A percentile compares a stretch with the other conserved stretches of the same genome.
Conservation (phyloP, 30 jellyfish, hydroid and myxozoan genomes). For the Aurelia sp. region DNA sequence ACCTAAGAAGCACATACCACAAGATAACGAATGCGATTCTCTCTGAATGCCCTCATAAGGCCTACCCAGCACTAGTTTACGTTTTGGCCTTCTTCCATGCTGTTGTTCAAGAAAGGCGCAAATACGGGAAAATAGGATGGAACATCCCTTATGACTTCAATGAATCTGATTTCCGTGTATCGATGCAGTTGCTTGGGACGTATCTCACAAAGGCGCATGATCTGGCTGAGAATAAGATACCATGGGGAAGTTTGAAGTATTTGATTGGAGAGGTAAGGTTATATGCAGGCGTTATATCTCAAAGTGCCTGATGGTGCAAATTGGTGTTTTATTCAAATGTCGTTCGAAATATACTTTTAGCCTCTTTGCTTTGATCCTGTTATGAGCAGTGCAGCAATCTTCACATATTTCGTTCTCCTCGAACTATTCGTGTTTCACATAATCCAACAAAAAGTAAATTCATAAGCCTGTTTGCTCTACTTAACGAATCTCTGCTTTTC, state of each 20-base stretch:
- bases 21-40: conserved; percentile 70
- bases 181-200: conserved; percentile 90
- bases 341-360: no score
- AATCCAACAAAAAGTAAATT: no score
- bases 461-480: no score
- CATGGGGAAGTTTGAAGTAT: conserved; percentile 95
- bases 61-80: conserved; percentile 90
- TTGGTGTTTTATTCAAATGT: no score
- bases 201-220: conserved; percentile 82
- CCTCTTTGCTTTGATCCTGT: no score
- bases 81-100: conserved; percentile 96
- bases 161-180: conserved; percentile 96
- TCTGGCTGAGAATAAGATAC: conserved; percentile 80
- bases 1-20: conserved; percentile 90
- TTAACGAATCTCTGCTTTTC: no score
- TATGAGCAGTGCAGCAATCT: no score
- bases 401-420: no score
- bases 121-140: conserved; percentile 98
- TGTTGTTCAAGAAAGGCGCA: conserved; percentile 94
- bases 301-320: no score
- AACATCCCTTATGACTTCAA: conserved; percentile 91
- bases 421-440: no score
- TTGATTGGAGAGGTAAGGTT: conserved; percentile 92
- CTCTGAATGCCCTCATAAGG: conserved; percentile 89
- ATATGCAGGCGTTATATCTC: neutral